phyloP scores from a whole-genome alignment of 2,113 vertebrate genomes.

The Crotalus helleri region DNA sequence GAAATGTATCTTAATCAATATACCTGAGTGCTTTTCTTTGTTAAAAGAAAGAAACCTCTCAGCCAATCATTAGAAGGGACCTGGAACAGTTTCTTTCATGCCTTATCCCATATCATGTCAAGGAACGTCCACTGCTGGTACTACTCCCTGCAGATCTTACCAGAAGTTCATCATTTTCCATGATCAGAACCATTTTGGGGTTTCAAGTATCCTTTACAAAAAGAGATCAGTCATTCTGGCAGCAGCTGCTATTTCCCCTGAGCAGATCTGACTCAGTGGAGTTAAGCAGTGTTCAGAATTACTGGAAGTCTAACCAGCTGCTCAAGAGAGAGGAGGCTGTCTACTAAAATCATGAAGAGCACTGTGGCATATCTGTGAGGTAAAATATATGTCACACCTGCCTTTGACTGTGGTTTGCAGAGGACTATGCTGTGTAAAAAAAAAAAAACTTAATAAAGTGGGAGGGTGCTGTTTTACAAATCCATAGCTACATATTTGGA shows the following conservation, averaged over 20 bases:
- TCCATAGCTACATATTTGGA: background rate
- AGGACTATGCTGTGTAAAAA: background rate
- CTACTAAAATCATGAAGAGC: constrained; percentile 29
- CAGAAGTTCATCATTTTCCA: background rate
- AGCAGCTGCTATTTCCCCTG: background rate
- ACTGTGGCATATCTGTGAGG: background rate
- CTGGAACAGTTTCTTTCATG: background rate
- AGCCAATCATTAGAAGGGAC: too few species aligned
- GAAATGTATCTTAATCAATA: background rate
- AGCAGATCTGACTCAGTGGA: rapidly evolving
- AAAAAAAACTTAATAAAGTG: background rate
- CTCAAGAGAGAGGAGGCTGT: constrained; percentile 30
- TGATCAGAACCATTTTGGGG: background rate
- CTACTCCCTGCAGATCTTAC: background rate
- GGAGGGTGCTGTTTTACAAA: background rate
- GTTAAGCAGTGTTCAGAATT: constrained; percentile 1
- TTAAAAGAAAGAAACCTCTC: background rate
- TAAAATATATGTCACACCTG: constrained; percentile 62
- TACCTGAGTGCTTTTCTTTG: background rate
- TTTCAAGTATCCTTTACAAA: background rate
- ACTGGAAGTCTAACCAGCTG: constrained; percentile 2
- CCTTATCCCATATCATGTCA: background rate
- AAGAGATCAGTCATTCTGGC: background rate
- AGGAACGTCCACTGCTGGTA: background rate
- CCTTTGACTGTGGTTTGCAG: constrained; percentile 6